Conservation (phyloP, 2,888 invertebrate genomes). For the Lordiphosa andalusiaca region DNA sequence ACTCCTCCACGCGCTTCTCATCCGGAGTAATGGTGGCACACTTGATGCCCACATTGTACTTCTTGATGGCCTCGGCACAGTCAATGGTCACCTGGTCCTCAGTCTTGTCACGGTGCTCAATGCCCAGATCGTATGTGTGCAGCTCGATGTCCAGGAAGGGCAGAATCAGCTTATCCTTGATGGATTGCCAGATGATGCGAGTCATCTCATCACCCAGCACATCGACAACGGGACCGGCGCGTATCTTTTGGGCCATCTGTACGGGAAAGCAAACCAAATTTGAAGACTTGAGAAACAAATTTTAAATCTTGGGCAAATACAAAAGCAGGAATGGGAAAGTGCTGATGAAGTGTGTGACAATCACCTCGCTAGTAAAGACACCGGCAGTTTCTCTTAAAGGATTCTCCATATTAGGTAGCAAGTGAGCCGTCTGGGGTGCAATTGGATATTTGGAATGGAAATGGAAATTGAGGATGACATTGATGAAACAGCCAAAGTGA, state of each 20-base stretch:
- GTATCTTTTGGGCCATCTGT: conserved; percentile 83
- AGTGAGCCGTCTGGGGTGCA: conserved; percentile 14
- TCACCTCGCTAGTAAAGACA: conserved; percentile 38
- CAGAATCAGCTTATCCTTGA: conserved; percentile 97
- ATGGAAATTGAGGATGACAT: conserved; percentile 9
- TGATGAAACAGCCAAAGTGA: conserved; percentile 33
- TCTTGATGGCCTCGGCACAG: conserved; percentile 97
- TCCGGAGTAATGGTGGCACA: conserved; percentile 99
- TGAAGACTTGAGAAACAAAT: conserved; percentile 21
- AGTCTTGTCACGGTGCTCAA: conserved; percentile 96
- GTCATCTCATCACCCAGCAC: conserved; percentile 98
- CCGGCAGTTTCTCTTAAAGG: not conserved
- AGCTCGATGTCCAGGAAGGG: conserved; percentile 97
- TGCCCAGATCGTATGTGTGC: conserved; percentile 96
- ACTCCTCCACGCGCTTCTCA: conserved; percentile 96
- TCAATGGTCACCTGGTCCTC: conserved; percentile 97
- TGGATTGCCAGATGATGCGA: conserved; percentile 98
- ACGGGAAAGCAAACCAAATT: conserved; percentile 35
- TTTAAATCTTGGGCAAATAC: conserved; percentile 13
- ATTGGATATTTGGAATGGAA: conserved; percentile 5
- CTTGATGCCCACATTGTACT: conserved; percentile 99
- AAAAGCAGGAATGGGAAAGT: not conserved
- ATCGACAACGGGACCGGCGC: conserved; percentile 94
- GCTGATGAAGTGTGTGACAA: conserved; percentile 1
- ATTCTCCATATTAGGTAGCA: conserved; percentile 17